These are phyloP conservation scores for Trichacis sp. DNA, from an alignment of 2,888 invertebrate genomes.

Conservation along the genomic window DNA sequence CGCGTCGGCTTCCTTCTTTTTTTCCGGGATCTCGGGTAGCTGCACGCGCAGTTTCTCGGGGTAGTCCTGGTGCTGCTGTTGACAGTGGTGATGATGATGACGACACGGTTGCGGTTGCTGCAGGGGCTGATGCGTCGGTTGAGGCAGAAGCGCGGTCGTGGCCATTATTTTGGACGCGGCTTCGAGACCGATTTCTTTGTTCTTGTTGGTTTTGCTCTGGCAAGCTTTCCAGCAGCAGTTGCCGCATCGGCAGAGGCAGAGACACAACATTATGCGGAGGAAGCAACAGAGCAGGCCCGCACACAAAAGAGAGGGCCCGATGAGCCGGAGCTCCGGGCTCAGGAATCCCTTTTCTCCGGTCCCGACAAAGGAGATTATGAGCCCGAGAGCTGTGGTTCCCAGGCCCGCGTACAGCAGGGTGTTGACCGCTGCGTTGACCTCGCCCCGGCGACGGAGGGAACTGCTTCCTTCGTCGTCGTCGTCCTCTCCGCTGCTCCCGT, in stretches of 20 bases:
- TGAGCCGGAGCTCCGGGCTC: conserved; percentile 86
- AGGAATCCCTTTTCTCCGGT: conserved; percentile 91
- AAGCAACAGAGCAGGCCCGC: conserved; percentile 86
- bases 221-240: conserved; percentile 72
- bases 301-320: conserved; percentile 85
- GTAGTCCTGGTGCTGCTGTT: conserved; percentile 43
- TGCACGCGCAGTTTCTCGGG: conserved; percentile 40
- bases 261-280: conserved; percentile 85
- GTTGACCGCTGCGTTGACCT: conserved; percentile 85
- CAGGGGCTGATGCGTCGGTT: conserved; percentile 40
- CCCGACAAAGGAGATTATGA: conserved; percentile 90
- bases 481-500: conserved; percentile 74
- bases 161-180: conserved; percentile 41
- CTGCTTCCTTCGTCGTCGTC: conserved; percentile 72
- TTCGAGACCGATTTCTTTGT: conserved; percentile 47
- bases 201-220: conserved; percentile 46
- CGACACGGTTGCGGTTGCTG: conserved; percentile 25
- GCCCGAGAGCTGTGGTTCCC: conserved; percentile 84
- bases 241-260: conserved; percentile 84
- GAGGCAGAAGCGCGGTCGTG: conserved; percentile 53
- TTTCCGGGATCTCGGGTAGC: conserved; percentile 29
- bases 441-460: conserved; percentile 75
- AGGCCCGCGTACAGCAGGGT: conserved; percentile 88
- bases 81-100: conserved; percentile 26
- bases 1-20: conserved; percentile 29